Base-by-base conservation (phyloP, 2,888 invertebrate genomes). In the Drosophila limbata region DNA sequence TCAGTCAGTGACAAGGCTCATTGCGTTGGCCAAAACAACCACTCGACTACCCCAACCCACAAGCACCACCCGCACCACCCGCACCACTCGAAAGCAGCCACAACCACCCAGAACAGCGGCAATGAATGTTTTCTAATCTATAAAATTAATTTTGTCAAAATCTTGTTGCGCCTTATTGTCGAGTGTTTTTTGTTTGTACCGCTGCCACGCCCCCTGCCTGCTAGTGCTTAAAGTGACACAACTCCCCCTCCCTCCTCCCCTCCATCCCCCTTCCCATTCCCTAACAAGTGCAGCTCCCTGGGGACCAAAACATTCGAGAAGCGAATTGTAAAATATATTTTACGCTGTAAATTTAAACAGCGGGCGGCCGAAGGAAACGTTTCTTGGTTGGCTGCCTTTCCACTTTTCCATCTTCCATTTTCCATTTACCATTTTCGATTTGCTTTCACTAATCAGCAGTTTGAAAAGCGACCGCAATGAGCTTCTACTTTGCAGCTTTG, bases 91-190 rank as follows among this genome's bases (percentile, higher is more conserved):
- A 15, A 9, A 17, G 28, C 25, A 19, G 10, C 48, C 40, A 2
- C 28, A 2, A 11, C 15, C 11, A 48, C 33, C 51, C 19, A 35
- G 2, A 50, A 13, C 52, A 42, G 31, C 42, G 39, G 48, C 57
- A 67, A 65, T 71, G 62, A 74, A 79, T 79, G 71, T 87, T 85
- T 76, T 85, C 81, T 80, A 86, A 86, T 86, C 90, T 88, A 77
- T 88, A 69, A 86, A 86, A 89, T 86, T 86, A 89, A 86, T 86
- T 86, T 89, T 72, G 77, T 85, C 61, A 60, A 88, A 86, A 74
- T 76, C 83, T 72, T 50, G 66, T 69, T 66, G 44, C 47, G 63
- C 52, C 61, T 64, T 57, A 55, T 70, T 61, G 70, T 73, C 68
- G 62, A 86, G 73, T 75, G 78, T 51, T 81, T 33, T 31, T 33